Conservation (phyloP, 2,113 vertebrate genomes). For the Tragelaphus strepsiceros region DNA sequence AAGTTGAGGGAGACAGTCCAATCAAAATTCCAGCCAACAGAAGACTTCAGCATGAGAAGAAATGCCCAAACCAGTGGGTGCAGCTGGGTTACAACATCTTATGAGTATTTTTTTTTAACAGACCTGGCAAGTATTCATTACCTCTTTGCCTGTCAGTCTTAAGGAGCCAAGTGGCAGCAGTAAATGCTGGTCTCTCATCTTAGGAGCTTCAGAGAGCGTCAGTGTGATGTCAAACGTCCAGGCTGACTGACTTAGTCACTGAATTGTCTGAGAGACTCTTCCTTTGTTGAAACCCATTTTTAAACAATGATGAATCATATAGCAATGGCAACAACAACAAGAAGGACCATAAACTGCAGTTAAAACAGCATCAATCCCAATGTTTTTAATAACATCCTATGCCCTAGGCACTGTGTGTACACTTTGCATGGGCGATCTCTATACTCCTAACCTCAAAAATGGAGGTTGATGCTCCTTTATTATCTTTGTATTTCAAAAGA, state of each 20-base stretch:
- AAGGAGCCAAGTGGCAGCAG: background rate
- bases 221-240: background rate
- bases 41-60: background rate
- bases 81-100: background rate
- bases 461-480: background rate
- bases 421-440: background rate
- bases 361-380: background rate
- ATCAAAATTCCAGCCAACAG: background rate
- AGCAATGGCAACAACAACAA: background rate
- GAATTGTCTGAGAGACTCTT: background rate
- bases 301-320: background rate
- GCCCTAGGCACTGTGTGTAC: background rate
- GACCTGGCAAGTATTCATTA: background rate
- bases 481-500: background rate
- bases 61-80: background rate
- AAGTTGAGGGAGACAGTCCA: slow-evolving; percentile 16
- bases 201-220: background rate
- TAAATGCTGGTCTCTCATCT: background rate
- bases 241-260: background rate
- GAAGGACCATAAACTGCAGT: background rate
- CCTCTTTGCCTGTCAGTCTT: background rate
- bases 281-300: background rate
- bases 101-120: background rate
- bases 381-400: background rate
- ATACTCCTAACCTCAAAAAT: background rate